phyloP scores from a whole-genome alignment of 2,797 vertebrate genomes.

The Babyrousa celebensis region DNA sequence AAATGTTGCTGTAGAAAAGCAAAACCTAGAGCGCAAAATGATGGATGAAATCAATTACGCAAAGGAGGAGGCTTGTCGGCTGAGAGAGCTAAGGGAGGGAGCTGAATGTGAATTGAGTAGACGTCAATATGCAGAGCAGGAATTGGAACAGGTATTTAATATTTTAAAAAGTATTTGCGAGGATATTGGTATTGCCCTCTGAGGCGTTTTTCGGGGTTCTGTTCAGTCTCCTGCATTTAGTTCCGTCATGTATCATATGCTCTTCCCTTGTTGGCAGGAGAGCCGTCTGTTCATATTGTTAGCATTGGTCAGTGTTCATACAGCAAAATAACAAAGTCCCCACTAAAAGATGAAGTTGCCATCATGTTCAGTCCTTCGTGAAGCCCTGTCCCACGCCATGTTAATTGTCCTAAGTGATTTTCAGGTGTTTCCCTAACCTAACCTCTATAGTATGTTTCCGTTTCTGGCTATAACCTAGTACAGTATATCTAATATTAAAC shows the following conservation, averaged over 20 bases:
- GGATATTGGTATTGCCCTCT: neutral
- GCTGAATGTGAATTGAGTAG: constrained; percentile 98
- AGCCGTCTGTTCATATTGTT: constrained; percentile 8
- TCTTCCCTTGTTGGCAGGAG: constrained; percentile 17
- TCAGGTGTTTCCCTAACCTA: constrained; percentile 35
- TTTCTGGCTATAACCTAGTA: constrained; percentile 17
- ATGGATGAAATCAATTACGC: constrained; percentile 98
- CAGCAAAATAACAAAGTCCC: constrained; percentile 18
- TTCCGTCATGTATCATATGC: neutral
- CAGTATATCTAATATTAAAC: constrained; percentile 37
- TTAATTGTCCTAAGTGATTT: neutral
- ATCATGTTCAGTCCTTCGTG: constrained; percentile 14
- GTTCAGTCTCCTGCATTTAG: neutral
- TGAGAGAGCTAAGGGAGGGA: constrained; percentile 96
- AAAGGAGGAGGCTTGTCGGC: constrained; percentile 97
- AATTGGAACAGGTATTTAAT: constrained; percentile 96
- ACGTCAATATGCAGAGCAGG: constrained; percentile 98
- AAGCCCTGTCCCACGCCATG: neutral
- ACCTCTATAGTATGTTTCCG: neutral
- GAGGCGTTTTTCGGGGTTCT: neutral
- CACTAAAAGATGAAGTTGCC: constrained; percentile 31
- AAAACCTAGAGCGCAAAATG: constrained; percentile 99
- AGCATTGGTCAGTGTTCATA: constrained; percentile 22
- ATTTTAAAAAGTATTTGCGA: neutral
- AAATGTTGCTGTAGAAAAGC: constrained; percentile 98